Base-by-base conservation (phyloP, 1,140 invertebrate species). In the Penaeus japonicus region DNA sequence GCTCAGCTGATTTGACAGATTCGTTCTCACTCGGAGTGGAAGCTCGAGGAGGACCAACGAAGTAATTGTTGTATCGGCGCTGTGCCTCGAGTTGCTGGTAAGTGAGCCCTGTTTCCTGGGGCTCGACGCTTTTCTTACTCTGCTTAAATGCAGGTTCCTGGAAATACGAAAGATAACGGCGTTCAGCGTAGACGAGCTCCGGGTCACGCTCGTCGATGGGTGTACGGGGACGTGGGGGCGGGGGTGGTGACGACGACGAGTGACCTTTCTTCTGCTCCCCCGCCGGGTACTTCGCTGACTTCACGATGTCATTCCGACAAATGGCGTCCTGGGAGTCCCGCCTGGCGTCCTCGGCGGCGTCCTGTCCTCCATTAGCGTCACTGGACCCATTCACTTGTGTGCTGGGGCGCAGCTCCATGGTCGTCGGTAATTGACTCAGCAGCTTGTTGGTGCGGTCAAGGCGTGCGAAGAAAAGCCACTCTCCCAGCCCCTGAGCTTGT, bases 201-300 rank as follows among this genome's bases (percentile, higher is more conserved):
- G 86, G 89, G 83, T 90, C 90, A 20, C 90, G 65, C 70, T 90
- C 90, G 47, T 90, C 90, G 47, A 89, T 77, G 39, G 90, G 90
- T 0, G 90, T 90, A 20, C 89, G 57, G 4, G 90, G 90, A n/a
- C 90, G 89, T 18, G 90, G 90, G 24, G 90, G 90, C 53, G 90
- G 90, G n/a, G 78, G 81, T 17, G 85, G 89, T 12, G 89, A 47
- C 10, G 89, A 73, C 18, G 47, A 15, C 15, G 24, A 22, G 24
- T 84, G 30, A 3, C 27, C 54, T 54, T 18, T 10, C 39, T 53
- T 78, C 1, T 22, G 59, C 39, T 85, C 32, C 2, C 73, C 87
- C 2, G 81, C 55, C 17, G 82, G 82, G n/a, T 84, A 89, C 55
- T 80, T 84, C 54, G 87, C 82, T 30, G 55, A 79, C 55, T 78